Evolutionary conservation across 1,140 invertebrate species (phyloP), one percentile per base, ranked within the genome.

Genomic region (Proctacanthus coquilletti): DNA sequence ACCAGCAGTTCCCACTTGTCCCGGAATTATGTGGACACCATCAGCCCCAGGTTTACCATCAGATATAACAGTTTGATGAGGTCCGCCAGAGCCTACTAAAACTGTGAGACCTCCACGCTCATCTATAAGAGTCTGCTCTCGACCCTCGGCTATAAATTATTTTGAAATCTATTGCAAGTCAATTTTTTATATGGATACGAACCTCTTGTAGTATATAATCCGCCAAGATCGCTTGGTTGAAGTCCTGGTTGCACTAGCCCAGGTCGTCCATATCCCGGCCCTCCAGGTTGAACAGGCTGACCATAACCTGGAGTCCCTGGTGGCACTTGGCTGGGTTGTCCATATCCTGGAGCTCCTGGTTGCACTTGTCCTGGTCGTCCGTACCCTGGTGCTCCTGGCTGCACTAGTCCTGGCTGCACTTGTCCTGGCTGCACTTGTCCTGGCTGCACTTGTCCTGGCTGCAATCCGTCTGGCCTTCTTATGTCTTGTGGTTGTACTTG

Each of bases 71-170:
- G 32, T 33, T 23, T 34, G 32, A 3, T 30, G 21, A 9, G 30
- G 30, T 2, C 38, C 32, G 4, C 32, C 32, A 6, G 30, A 27
- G 17, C 32, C 38, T 11, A 34, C 38, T 11, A 34, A n/a, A 8
- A 33, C 30, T 11, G 32, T 40, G 3, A 34, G n/a, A 9, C 32
- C 25, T 4, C 21, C 38, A 15, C 11, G 13, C 5, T 32, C 30
- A 18, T 34, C 34, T 5, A 21, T n/a, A 11, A 34, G 19, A 13
- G 21, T 21, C 9, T 38, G 36, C 8, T 38, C 38, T 34, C 14
- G 9, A n/a, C 19, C 30, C 17, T 9, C 9, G 17, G 17, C 30
- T 32, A 15, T 32, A 8, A 32, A 25, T n/a, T n/a, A n/a, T n/a
- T n/a, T n/a, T n/a, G n/a, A n/a, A n/a, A n/a, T n/a, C n/a, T n/a